A percentile compares a stretch with the other conserved stretches of the same genome.
Evolutionary conservation across 2,113 vertebrate genomes (phyloP).

Genomic region (Verasper variegatus): DNA sequence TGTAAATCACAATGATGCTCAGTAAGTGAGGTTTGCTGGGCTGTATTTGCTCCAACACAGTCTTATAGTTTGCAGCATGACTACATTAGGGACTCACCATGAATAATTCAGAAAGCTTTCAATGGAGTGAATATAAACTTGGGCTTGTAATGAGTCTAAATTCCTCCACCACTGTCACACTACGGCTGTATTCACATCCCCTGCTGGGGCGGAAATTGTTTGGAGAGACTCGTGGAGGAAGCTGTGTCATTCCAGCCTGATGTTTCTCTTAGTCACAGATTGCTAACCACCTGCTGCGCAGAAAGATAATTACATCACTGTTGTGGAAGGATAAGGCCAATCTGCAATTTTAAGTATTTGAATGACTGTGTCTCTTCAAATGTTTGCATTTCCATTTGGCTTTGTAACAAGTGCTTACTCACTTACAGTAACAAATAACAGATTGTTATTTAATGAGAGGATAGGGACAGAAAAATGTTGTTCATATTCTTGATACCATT

Average conservation of each 20-base stretch:
- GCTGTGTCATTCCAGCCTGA: conserved; percentile 65
- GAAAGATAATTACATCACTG: conserved; percentile 72
- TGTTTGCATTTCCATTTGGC: conserved; percentile 18
- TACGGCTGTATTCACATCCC: conserved; percentile 66
- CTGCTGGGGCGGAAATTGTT: conserved; percentile 71
- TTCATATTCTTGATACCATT: too few relatives aligned
- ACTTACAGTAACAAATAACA: conserved; percentile 19
- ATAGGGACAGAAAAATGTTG: too few relatives aligned
- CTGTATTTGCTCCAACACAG: conserved; percentile 57
- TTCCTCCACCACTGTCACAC: conserved; percentile 66
- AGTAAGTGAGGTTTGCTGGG: conserved; percentile 52
- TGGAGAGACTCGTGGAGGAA: conserved; percentile 68
- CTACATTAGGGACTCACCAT: conserved; percentile 69
- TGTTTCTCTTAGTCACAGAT: conserved; percentile 72
- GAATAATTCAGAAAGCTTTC: conserved; percentile 76
- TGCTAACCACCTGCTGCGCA: conserved; percentile 71
- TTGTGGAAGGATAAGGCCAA: conserved; percentile 62
- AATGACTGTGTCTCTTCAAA: conserved; percentile 46
- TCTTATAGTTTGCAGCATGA: conserved; percentile 65
- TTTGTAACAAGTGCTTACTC: not conserved
- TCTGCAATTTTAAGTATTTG: conserved; percentile 65
- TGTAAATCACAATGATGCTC: conserved; percentile 57
- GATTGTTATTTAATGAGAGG: conserved; percentile 4
- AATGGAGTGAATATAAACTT: conserved; percentile 67
- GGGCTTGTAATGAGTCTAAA: conserved; percentile 72